phyloP scores from a whole-genome alignment of 1,140 invertebrate species.

The Tetramorium alpestre region DNA sequence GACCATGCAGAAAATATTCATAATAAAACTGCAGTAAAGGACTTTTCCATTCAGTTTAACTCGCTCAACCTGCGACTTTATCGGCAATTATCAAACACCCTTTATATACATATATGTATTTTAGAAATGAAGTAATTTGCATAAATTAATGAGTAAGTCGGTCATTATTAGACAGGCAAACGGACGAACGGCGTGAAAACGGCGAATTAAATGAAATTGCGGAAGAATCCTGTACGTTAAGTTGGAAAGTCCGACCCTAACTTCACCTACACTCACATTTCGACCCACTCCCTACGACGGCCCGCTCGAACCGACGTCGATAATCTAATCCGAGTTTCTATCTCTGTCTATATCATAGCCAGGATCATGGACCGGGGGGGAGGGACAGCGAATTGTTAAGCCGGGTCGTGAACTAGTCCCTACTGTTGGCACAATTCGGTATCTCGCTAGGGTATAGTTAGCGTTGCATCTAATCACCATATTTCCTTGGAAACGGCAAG shows the following conservation, averaged over 20 bases:
- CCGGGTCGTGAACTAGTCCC: conserved; percentile 36
- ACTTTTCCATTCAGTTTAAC: too few relatives aligned
- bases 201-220: background rate
- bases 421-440: conserved; percentile 18
- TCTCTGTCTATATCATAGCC: background rate
- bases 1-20: too few relatives aligned
- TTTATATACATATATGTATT: background rate
- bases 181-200: background rate
- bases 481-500: background rate
- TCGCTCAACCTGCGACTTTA: too few relatives aligned
- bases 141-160: conserved; percentile 35
- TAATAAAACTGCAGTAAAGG: too few relatives aligned
- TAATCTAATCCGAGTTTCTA: conserved; percentile 43
- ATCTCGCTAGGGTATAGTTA: conserved; percentile 14
- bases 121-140: conserved; percentile 5
- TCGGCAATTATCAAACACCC: too few relatives aligned
- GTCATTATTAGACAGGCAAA: conserved; percentile 5
- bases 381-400: conserved; percentile 23
- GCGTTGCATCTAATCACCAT: conserved; percentile 7
- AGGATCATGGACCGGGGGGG: background rate
- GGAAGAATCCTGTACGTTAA: conserved; percentile 20
- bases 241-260: conserved; percentile 12
- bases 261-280: background rate
- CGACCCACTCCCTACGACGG: background rate
- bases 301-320: conserved; percentile 4